Conservation (phyloP, 92 coral and sea anemone species). For the Micromussa lordhowensis region DNA sequence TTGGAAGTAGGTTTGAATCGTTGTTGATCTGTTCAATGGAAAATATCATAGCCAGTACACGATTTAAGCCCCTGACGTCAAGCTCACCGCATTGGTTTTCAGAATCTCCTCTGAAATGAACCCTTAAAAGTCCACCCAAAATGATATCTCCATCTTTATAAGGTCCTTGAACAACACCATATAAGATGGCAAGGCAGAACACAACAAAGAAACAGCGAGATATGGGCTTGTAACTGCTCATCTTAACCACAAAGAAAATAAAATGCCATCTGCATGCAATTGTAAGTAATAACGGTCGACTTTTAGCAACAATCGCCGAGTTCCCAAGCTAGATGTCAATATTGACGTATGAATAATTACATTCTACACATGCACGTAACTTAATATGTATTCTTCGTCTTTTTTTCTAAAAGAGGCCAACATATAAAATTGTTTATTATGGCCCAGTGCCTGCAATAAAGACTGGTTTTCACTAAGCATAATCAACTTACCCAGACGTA, state of each 20-base stretch:
- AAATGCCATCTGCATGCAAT: not conserved
- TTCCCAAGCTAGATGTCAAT: no score
- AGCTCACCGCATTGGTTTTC: slow-evolving; percentile 57
- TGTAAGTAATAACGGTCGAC: not conserved
- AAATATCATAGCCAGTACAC: slow-evolving; percentile 86
- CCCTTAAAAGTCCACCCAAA: slow-evolving; percentile 79
- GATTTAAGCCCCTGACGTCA: slow-evolving; percentile 60
- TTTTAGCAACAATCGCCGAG: not conserved
- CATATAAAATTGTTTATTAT: no score
- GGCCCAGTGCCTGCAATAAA: no score
- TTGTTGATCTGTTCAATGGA: slow-evolving; percentile 78
- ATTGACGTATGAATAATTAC: no score
- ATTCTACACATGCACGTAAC: no score
- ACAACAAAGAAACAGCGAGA: not conserved
- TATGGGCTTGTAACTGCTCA: not conserved
- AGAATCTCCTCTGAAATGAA: slow-evolving; percentile 10
- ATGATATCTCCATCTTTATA: slow-evolving; percentile 50
- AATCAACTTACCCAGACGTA: no score
- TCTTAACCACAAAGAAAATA: not conserved
- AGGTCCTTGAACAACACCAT: not conserved
- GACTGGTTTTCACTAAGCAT: no score
- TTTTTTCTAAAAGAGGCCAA: no score
- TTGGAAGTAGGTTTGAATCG: slow-evolving; percentile 67
- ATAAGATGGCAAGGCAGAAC: not conserved
- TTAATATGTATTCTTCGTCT: no score